Evolutionary conservation across 2,888 invertebrate genomes (phyloP), one percentile per base, ranked within the genome.

Genomic region (Thereva nobilitata): DNA sequence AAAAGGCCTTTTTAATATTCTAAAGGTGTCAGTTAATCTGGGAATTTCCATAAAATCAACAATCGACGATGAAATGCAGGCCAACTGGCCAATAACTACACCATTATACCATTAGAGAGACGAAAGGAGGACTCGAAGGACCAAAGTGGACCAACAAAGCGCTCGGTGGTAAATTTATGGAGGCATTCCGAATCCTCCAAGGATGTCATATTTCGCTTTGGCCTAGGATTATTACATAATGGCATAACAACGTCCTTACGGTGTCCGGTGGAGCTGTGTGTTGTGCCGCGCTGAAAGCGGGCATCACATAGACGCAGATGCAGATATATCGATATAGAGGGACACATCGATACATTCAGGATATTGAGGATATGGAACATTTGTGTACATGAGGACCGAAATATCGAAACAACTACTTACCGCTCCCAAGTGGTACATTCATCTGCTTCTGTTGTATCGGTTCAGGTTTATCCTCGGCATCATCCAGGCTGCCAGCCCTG

Each of bases 371-470:
- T 23, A 23, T 23, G 23, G 23, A 23, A 2, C 23, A 23, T 23
- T 23, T 23, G 23, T 23, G 23, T 50, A n/a, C 23, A 61, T 44
- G 45, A 12, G 23, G 23, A 23, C 23, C 23, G 23, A 23, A 23
- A 38, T 53, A 49, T 38, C 40, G 61, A 70, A 68, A 52, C 74
- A 71, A 71, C 73, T 75, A 80, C 80, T 80, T 77, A 80, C 80
- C 80, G 75, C 73, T 80, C 79, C 80, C 80, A 73, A 78, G 79
- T 73, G 80, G 79, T 76, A 77, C 77, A 78, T 80, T 79, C 72
- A 74, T 74, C 74, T 75, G 72, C 71, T 75, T 73, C 70, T 74
- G 75, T 71, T 74, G 73, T 65, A 55, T 65, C 49, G 65, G 69
- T 71, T 76, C 75, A 70, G 74, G 73, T 71, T 73, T 72, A 70